Conservation (phyloP, 2,888 invertebrate species). For the Tetragonula carbonaria region DNA sequence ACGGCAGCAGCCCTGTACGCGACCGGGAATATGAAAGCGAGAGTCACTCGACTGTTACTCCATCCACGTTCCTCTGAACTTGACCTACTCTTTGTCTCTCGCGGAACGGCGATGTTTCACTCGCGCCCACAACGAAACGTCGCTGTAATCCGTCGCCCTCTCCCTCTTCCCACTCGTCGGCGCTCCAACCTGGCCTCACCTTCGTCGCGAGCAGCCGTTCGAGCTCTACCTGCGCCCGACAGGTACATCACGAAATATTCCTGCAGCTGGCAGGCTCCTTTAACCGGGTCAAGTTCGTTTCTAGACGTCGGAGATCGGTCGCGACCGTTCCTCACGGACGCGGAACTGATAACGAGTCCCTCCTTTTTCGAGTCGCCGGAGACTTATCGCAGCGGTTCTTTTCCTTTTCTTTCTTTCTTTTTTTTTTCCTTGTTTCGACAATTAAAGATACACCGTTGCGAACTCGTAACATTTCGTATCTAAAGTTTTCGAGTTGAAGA, state of each 20-base stretch:
- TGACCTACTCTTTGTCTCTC: slow-evolving; percentile 75
- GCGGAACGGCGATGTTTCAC: slow-evolving; percentile 43
- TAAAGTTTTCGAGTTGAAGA: too few relatives aligned
- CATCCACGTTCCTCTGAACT: slow-evolving; percentile 75
- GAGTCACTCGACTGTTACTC: slow-evolving; percentile 69
- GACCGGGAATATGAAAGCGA: slow-evolving; percentile 70
- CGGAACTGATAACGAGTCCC: slow-evolving; percentile 56
- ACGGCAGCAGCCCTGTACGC: slow-evolving; percentile 23
- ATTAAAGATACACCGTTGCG: too few relatives aligned
- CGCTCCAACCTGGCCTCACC: slow-evolving; percentile 28
- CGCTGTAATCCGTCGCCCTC: not conserved
- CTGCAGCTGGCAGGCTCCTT: slow-evolving; percentile 32
- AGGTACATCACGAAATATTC: slow-evolving; percentile 55
- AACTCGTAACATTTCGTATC: too few relatives aligned
- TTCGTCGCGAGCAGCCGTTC: slow-evolving; percentile 43
- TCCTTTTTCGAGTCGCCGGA: slow-evolving; percentile 5
- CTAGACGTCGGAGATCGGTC: slow-evolving; percentile 16
- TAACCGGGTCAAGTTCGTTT: slow-evolving; percentile 66
- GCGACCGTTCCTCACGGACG: slow-evolving; percentile 40
- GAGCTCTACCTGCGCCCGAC: slow-evolving; percentile 58
- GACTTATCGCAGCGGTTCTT: slow-evolving; percentile 4
- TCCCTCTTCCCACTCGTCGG: slow-evolving; percentile 26
- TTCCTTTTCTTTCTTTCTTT: not conserved
- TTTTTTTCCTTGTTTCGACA: not conserved
- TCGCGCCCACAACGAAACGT: slow-evolving; percentile 31